Conservation (phyloP, 64 coral and sea anemone genomes). For the Actinia equina region DNA sequence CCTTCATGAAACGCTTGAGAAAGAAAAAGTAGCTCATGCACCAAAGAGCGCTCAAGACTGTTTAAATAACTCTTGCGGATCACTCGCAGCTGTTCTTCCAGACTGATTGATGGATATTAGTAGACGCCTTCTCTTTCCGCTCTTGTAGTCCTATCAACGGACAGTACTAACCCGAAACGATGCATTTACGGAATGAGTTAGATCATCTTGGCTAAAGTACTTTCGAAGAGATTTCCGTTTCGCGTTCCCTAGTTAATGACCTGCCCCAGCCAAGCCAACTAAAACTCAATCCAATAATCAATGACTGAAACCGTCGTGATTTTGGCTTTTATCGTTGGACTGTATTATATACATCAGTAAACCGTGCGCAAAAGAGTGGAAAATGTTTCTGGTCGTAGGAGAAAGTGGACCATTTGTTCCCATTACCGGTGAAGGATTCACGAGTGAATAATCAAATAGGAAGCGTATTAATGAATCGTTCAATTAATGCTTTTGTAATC, state of each 20-base stretch:
- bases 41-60: neutral
- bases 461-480: neutral
- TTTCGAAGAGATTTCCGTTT: neutral
- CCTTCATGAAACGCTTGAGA: neutral
- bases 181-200: neutral
- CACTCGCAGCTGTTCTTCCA: neutral
- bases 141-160: neutral
- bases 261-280: neutral
- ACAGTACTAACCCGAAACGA: slow-evolving; percentile 4
- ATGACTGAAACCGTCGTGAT: neutral
- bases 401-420: neutral
- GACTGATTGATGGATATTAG: slow-evolving; percentile 10
- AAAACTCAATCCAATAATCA: neutral
- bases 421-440: neutral
- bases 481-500: neutral
- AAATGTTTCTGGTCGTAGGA: neutral
- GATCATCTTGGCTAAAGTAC: slow-evolving; percentile 2
- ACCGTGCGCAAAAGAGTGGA: no score
- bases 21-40: neutral
- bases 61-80: neutral
- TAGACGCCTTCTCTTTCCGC: slow-evolving; percentile 15
- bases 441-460: neutral
- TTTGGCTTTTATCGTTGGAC: neutral
- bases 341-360: no score
- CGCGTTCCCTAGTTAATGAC: neutral